phyloP scores from a whole-genome alignment of 92 coral and sea anemone species.

The Phymanthus crucifer region DNA sequence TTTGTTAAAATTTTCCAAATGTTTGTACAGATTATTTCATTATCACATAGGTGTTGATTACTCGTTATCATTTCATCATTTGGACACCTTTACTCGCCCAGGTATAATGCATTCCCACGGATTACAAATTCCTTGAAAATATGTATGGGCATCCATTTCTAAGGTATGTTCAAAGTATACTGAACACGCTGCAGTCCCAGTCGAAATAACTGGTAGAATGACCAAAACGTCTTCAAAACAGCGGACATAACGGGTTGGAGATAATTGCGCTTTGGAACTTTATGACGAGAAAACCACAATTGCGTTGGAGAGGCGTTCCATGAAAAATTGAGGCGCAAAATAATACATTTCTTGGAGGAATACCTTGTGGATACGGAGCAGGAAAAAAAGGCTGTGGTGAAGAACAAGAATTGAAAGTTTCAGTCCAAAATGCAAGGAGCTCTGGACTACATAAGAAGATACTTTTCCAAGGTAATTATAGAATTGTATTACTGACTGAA shows the following conservation, averaged over 20 bases:
- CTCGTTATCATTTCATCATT: neutral
- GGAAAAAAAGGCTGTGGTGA: neutral
- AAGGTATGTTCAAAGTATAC: neutral
- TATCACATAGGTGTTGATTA: neutral
- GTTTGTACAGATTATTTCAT: neutral
- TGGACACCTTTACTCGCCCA: neutral
- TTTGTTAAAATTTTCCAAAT: neutral
- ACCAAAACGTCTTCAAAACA: neutral
- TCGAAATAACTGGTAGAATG: neutral
- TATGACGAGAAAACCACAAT: neutral
- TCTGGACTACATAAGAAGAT: too few species aligned
- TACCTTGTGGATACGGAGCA: neutral
- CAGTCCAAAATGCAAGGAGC: too few species aligned
- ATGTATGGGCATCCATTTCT: neutral
- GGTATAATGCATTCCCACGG: neutral
- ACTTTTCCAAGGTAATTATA: too few species aligned
- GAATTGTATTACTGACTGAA: too few species aligned
- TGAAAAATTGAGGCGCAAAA: neutral
- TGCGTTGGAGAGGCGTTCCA: slow-evolving; percentile 2
- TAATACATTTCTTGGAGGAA: neutral
- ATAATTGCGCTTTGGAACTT: neutral
- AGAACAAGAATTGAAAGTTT: neutral
- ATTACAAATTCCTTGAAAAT: neutral
- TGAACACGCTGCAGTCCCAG: neutral
- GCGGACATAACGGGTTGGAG: neutral